Evolutionary conservation across 1,140 invertebrate genomes (phyloP).

Genomic region (Onthophagus taurus): DNA sequence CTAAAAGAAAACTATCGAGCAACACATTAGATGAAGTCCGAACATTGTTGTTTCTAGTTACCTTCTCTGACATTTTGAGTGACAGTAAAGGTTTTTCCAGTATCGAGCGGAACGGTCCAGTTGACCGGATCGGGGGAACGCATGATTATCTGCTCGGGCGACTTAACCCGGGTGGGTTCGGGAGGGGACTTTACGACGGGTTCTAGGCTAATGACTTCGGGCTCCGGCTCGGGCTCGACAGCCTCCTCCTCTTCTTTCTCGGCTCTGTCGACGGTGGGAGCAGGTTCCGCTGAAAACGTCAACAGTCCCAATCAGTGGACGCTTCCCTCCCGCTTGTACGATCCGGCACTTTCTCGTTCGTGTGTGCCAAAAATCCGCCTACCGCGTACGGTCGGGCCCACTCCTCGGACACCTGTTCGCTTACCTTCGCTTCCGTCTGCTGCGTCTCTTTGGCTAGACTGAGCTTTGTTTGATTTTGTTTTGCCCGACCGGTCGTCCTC

Average conservation of each 20-base stretch:
- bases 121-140: constrained; percentile 84
- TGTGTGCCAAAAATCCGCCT: constrained; percentile 36
- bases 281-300: no score
- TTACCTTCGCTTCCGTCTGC: constrained; percentile 35
- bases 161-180: constrained; percentile 84
- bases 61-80: constrained; percentile 84
- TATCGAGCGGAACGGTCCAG: constrained; percentile 89
- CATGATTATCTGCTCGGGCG: constrained; percentile 85
- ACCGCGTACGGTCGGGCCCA: neutral
- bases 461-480: constrained; percentile 32
- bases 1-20: no score
- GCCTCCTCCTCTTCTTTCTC: constrained; percentile 4
- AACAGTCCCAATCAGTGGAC: no score
- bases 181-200: constrained; percentile 80
- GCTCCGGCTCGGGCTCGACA: constrained; percentile 9
- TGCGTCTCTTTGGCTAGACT: constrained; percentile 21
- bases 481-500: constrained; percentile 37
- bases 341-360: no score
- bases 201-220: constrained; percentile 21
- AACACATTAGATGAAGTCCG: no score
- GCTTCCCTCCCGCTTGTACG: no score
- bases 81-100: constrained; percentile 84
- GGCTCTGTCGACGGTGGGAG: neutral
- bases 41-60: constrained; percentile 35
- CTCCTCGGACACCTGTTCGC: constrained; percentile 15